phyloP scores from a whole-genome alignment of 2,113 vertebrate species.

The Xiphophorus couchianus region DNA sequence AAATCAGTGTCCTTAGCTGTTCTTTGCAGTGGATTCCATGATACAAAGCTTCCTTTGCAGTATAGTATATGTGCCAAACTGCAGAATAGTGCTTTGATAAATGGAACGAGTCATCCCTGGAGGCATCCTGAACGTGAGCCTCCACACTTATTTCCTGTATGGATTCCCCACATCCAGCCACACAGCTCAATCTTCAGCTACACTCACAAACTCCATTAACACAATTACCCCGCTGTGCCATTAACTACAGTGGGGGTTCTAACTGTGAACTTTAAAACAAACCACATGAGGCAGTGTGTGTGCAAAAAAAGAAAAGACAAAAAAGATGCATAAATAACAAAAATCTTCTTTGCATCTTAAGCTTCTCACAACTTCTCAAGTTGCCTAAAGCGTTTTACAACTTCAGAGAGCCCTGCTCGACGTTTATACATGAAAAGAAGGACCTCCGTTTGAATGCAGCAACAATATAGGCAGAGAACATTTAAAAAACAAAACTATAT shows the following conservation, averaged over 20 bases:
- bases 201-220: conserved; percentile 52
- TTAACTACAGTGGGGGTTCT: conserved; percentile 24
- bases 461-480: conserved; percentile 36
- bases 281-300: conserved; percentile 32
- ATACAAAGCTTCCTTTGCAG: conserved; percentile 14
- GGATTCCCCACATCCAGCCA: conserved; percentile 40
- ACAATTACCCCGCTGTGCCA: conserved; percentile 50
- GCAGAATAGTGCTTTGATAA: conserved; percentile 50
- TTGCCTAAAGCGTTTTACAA: conserved; percentile 29
- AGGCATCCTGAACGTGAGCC: conserved; percentile 35
- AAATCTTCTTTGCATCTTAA: conserved; percentile 2
- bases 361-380: conserved; percentile 6
- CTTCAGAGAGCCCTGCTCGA: conserved; percentile 5
- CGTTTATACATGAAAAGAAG: conserved; percentile 26
- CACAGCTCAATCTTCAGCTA: conserved; percentile 46
- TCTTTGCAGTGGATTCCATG: conserved; percentile 16
- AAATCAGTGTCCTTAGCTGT: conserved; percentile 38
- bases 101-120: conserved; percentile 52
- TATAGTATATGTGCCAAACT: conserved; percentile 8
- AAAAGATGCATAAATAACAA: conserved; percentile 2
- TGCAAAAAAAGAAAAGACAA: background rate
- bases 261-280: conserved; percentile 35
- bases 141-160: conserved; percentile 53
- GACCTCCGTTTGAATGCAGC: conserved; percentile 20
- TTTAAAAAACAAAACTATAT: conserved; percentile 37